These are phyloP conservation scores for Catharus fuscescens DNA, from an alignment of 2,113 vertebrate genomes.

Conservation along the genomic window DNA sequence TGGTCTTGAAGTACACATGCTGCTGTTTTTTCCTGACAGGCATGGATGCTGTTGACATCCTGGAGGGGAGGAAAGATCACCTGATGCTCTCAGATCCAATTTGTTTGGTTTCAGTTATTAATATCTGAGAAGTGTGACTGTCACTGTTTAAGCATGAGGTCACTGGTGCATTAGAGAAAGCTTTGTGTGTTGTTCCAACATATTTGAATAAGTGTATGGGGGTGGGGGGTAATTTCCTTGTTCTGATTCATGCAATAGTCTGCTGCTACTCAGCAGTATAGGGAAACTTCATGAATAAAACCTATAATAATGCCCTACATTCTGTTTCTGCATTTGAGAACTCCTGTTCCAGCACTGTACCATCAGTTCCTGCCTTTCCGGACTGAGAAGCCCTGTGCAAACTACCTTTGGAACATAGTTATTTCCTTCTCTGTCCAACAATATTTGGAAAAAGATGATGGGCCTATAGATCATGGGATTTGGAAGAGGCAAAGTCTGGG, in stretches of 20 bases:
- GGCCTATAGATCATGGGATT: neutral
- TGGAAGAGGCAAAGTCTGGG: neutral
- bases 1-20: neutral
- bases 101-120: neutral
- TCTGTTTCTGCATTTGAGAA: neutral
- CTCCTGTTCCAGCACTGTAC: neutral
- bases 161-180: neutral
- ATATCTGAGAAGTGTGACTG: neutral
- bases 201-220: neutral
- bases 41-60: neutral
- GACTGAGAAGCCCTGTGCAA: neutral
- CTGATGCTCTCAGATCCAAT: neutral
- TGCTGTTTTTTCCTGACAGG: neutral
- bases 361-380: neutral
- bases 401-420: accelerated
- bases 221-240: neutral
- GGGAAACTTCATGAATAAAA: neutral
- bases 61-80: neutral
- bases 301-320: neutral
- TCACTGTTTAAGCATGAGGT: neutral
- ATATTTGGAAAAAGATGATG: neutral
- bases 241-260: neutral
- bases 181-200: neutral
- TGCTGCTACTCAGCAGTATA: neutral
- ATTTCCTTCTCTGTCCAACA: neutral